Conservation (phyloP, 2,888 invertebrate species). For the Netelia inedita region DNA sequence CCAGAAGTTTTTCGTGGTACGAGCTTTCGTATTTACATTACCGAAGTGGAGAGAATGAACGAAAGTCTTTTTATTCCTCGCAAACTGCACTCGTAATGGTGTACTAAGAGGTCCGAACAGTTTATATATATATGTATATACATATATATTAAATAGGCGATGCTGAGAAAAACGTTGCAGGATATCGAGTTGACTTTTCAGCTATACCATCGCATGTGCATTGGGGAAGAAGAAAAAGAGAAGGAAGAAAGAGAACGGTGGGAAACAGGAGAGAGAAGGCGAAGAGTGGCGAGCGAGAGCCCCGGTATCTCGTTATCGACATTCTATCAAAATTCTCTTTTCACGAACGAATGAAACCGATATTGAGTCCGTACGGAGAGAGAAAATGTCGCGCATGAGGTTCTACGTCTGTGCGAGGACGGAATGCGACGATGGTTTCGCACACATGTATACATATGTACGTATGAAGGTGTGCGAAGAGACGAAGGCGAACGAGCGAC, state of each 20-base stretch:
- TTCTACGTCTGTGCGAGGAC: constrained; percentile 1
- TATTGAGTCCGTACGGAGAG: constrained; percentile 39
- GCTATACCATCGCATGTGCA: constrained; percentile 26
- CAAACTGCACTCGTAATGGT: constrained; percentile 36
- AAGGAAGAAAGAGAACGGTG: not conserved
- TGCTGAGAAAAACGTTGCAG: constrained; percentile 44
- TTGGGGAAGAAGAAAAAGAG: not conserved
- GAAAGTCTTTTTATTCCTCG: constrained; percentile 38
- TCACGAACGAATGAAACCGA: constrained; percentile 60
- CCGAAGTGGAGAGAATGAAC: constrained; percentile 14
- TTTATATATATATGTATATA: constrained; percentile 20
- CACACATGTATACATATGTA: not conserved
- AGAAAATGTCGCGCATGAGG: constrained; percentile 23
- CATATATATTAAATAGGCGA: not conserved
- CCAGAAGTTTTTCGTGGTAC: not conserved
- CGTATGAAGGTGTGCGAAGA: not conserved
- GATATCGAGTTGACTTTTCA: constrained; percentile 63
- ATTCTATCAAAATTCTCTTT: constrained; percentile 66
- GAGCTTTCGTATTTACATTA: constrained; percentile 55
- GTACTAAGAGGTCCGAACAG: not conserved
- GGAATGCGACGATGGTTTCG: constrained; percentile 35
- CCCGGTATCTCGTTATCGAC: constrained; percentile 65
- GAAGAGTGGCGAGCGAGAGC: constrained; percentile 24
- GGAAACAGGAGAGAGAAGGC: constrained; percentile 28
- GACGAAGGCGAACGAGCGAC: constrained; percentile 12